Percentiles rank a stretch among this genome's conserved stretches.
Conservation (phyloP, 2,888 invertebrate genomes). For the Pollenia angustigena region DNA sequence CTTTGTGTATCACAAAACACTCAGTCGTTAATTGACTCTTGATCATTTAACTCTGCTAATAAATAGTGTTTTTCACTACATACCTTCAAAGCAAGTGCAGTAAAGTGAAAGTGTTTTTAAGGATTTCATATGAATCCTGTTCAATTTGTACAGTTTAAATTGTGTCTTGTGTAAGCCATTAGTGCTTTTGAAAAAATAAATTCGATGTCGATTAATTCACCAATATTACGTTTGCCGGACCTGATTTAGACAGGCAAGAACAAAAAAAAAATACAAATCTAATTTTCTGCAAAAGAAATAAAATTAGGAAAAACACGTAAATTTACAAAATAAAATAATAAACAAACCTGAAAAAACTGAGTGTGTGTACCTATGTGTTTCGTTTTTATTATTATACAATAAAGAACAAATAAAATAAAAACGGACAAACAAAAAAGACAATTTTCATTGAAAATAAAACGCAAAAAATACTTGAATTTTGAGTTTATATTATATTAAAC, state of each 20-base stretch:
- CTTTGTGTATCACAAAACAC: conserved; percentile 62
- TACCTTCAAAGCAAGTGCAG: not conserved
- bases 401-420: conserved; percentile 50
- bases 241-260: conserved; percentile 81
- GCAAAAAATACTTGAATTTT: conserved; percentile 64
- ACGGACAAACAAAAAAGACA: conserved; percentile 27
- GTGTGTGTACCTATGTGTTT: not conserved
- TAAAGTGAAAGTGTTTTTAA: conserved; percentile 50
- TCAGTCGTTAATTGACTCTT: conserved; percentile 68
- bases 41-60: conserved; percentile 53
- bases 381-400: not conserved
- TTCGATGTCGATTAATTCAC: conserved; percentile 83
- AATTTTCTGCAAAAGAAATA: conserved; percentile 27
- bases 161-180: conserved; percentile 56
- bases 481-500: conserved; percentile 58
- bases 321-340: conserved; percentile 1
- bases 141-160: conserved; percentile 31
- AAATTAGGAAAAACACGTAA: conserved; percentile 33
- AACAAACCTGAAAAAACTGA: not conserved
- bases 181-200: conserved; percentile 73
- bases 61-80: not conserved
- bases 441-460: conserved; percentile 67
- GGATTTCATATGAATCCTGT: conserved; percentile 53
- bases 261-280: conserved; percentile 4
- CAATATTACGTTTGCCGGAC: conserved; percentile 81